Evolutionary conservation across 2,113 vertebrate species (phyloP).

Genomic region (Salvator merianae): DNA sequence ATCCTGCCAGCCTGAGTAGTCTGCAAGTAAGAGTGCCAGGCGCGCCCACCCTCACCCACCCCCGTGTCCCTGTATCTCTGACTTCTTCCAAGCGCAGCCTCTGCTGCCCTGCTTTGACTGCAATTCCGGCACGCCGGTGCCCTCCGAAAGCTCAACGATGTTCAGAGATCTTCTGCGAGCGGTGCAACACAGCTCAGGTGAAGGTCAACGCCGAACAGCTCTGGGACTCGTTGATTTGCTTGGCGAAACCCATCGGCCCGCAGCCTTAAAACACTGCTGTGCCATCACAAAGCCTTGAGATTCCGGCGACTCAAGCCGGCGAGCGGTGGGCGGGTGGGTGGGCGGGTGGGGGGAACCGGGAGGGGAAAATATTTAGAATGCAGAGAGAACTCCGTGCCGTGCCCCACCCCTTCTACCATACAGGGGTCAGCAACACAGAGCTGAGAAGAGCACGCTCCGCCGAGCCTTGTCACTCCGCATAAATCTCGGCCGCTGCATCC

Average conservation of each 20-base stretch:
- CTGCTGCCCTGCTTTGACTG: too few species aligned
- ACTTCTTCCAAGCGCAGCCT: not conserved
- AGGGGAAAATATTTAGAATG: not conserved
- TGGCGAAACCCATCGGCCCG: too few species aligned
- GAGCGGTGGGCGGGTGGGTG: too few species aligned
- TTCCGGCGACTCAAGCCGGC: not conserved
- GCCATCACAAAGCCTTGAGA: not conserved
- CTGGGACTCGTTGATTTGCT: not conserved
- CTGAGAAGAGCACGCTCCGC: not conserved
- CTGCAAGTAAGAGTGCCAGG: too few species aligned
- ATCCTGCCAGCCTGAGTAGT: too few species aligned
- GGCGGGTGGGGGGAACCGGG: too few species aligned
- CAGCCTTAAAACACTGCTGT: not conserved
- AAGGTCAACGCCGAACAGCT: not conserved
- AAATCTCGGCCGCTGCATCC: not conserved
- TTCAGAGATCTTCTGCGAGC: not conserved
- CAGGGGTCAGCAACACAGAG: accelerated
- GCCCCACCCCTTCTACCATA: not conserved
- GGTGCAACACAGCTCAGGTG: not conserved
- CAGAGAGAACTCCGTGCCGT: not conserved
- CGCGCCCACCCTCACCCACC: too few species aligned
- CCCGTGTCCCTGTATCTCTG: not conserved
- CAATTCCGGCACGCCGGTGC: not conserved
- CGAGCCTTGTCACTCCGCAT: not conserved
- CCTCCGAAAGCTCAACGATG: not conserved